Conservation (phyloP, 2,113 vertebrate genomes). For the Tachysurus vachellii region DNA sequence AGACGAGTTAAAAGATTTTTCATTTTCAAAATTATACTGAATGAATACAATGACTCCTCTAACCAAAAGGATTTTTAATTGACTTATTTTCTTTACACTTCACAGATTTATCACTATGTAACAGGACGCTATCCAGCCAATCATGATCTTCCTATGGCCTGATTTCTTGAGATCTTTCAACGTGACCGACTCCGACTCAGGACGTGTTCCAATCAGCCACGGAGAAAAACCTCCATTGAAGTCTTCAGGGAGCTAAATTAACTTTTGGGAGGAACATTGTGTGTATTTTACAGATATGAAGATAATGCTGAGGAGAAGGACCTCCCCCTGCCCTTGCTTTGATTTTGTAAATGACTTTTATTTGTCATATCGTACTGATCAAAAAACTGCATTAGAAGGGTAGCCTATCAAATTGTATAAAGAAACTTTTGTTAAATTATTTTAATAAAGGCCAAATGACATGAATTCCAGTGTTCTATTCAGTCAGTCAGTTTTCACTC, state of each 20-base stretch:
- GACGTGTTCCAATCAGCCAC: slow-evolving; percentile 14
- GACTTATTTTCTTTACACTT: neutral
- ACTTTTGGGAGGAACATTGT: neutral
- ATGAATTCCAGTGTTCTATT: neutral
- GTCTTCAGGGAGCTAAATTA: neutral
- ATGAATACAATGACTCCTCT: neutral
- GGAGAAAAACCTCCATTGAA: neutral
- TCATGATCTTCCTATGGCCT: slow-evolving; percentile 90
- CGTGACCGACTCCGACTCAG: neutral
- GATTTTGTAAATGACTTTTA: slow-evolving; percentile 2
- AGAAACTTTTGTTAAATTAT: neutral
- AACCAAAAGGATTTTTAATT: neutral
- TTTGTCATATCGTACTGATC: neutral
- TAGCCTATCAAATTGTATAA: neutral
- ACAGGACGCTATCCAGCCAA: slow-evolving; percentile 84
- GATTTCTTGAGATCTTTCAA: slow-evolving; percentile 29
- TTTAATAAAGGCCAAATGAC: slow-evolving; percentile 8
- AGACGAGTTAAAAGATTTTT: neutral
- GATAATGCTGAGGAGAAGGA: neutral
- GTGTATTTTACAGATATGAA: neutral
- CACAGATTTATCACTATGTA: slow-evolving; percentile 91
- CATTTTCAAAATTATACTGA: no score
- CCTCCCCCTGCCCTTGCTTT: neutral
- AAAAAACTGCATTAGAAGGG: neutral
- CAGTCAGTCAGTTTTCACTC: neutral